phyloP scores from a whole-genome alignment of 2,113 vertebrate genomes.

The Pyrgilauda ruficollis region DNA sequence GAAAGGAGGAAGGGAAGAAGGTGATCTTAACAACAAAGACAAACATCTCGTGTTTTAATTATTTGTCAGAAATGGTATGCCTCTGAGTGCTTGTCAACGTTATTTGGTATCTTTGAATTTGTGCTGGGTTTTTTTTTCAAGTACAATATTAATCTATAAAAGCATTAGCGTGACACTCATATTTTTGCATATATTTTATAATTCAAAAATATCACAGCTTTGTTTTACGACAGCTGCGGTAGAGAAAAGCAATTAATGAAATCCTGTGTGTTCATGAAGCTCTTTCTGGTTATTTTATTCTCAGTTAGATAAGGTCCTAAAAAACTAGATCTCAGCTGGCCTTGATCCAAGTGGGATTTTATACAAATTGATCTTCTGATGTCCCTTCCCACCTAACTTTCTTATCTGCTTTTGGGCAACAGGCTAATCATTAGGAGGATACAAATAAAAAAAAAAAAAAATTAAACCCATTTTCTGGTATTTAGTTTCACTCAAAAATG shows the following conservation, averaged over 20 bases:
- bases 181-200: neutral
- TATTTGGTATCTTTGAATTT: neutral
- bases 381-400: neutral
- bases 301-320: neutral
- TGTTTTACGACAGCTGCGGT: neutral
- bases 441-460: neutral
- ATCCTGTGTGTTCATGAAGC: neutral
- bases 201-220: neutral
- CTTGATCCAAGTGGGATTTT: neutral
- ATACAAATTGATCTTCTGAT: neutral
- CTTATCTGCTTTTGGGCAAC: neutral
- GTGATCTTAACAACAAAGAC: neutral
- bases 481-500: neutral
- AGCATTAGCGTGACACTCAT: neutral
- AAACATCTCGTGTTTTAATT: neutral
- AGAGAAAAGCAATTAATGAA: neutral
- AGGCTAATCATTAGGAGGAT: neutral
- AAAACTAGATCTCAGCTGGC: neutral
- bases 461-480: neutral
- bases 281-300: neutral
- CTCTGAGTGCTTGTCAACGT: accelerated
- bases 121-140: neutral
- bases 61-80: neutral
- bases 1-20: neutral
- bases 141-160: neutral